Percentiles rank a stretch among this genome's conserved stretches.
These are phyloP conservation scores for Syngnathus scovelli DNA, from an alignment of 2,113 vertebrate species.

Conservation along the genomic window DNA sequence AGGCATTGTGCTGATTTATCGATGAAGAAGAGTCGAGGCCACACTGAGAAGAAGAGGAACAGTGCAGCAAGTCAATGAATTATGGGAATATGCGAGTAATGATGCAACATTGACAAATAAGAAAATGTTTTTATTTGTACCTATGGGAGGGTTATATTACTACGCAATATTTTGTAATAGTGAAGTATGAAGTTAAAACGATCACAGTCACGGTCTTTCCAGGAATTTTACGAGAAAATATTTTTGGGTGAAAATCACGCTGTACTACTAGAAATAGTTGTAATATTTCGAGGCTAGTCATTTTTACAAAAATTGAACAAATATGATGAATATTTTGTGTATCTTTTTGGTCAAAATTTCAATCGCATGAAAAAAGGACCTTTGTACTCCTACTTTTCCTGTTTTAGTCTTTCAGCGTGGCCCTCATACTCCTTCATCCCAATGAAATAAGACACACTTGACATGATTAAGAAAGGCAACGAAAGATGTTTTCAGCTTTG, in stretches of 20 bases:
- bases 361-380: too few species aligned
- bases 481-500: conserved; percentile 2
- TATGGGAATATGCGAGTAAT: neutral
- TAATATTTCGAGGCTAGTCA: too few species aligned
- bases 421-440: neutral
- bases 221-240: too few species aligned
- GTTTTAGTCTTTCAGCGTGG: neutral
- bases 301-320: too few species aligned
- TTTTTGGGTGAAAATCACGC: too few species aligned
- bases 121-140: neutral
- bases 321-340: too few species aligned
- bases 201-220: too few species aligned
- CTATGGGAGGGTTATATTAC: too few species aligned
- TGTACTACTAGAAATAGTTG: too few species aligned
- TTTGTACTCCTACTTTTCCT: neutral
- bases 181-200: too few species aligned
- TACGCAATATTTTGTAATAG: too few species aligned
- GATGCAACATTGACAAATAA: neutral
- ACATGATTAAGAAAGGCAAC: conserved; percentile 25
- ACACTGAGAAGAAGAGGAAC: neutral
- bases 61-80: neutral
- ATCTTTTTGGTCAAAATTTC: too few species aligned
- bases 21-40: neutral
- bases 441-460: conserved; percentile 13
- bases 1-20: conserved; percentile 54